Evolutionary conservation across 2,888 invertebrate species (phyloP), one percentile per base, ranked within the genome.

Genomic region (Allolobophora icterica): DNA sequence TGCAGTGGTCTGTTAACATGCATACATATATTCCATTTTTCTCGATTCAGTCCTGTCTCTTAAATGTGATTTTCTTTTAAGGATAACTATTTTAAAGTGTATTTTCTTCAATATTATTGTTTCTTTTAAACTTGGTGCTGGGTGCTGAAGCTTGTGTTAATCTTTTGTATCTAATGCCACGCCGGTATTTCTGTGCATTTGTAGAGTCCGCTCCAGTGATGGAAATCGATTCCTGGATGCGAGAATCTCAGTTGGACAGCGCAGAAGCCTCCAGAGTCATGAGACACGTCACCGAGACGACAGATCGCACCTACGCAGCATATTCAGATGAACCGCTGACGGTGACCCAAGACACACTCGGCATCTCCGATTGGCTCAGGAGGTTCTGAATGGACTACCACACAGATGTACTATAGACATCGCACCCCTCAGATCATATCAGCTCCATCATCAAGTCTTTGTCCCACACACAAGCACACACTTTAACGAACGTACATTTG

Each of bases 241-340:
- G 90, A 34, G 93, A 93, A 58, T 52, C 92, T 15, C 90, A 91
- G 45, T 34, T 92, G 83, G 91, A 92, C 52, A 34, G 89, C 90
- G 19, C 91, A n/a, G 91, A 90, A 45, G 87, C 90, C 34, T 89
- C 91, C 19, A 87, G 90, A 45, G 87, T 90, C 58, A n/a, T 89
- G 24, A 91, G 89, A 35, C 92, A 90, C 6, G 91, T 91, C 52
- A 90, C 92, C 34, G 38, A 89, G 38, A 34, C 38, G 40, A 89
- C 90, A 24, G 91, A 92, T 58, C 90, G 91, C 38, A 89, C 90
- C 40, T 92, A 92, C 90, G 84, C 90, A 13, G 92, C 92, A 38
- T 93, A 93, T 91, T 91, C 92, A 21, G 93, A 93, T 90, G 93
- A 93, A 35, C 93, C 93, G 33, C 92, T 93, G 83, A 93, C 93